phyloP scores from a whole-genome alignment of 2,797 vertebrate species.

The Fratercula arctica region DNA sequence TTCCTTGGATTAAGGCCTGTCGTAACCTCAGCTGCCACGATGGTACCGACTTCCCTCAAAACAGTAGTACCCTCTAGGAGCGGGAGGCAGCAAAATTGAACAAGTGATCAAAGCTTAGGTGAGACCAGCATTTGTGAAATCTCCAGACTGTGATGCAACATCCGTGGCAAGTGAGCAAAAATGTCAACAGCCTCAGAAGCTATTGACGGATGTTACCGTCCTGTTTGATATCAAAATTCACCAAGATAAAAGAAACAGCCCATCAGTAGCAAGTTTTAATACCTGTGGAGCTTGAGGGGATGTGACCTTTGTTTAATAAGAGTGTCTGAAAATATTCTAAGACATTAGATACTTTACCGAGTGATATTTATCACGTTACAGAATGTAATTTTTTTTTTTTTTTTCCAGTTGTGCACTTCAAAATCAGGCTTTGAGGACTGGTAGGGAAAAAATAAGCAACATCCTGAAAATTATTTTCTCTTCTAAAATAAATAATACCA shows the following conservation, averaged over 20 bases:
- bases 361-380: background rate
- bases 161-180: background rate
- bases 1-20: background rate
- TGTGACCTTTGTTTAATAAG: slow-evolving; percentile 23
- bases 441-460: background rate
- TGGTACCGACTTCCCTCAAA: background rate
- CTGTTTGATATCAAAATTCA: background rate
- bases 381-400: background rate
- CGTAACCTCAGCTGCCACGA: background rate
- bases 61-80: background rate
- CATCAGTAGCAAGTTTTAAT: background rate
- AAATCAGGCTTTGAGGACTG: background rate
- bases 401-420: background rate
- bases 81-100: background rate
- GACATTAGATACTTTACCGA: background rate
- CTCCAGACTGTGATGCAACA: background rate
- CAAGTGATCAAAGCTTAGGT: background rate
- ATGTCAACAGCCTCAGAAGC: background rate
- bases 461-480: background rate
- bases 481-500: background rate
- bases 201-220: background rate
- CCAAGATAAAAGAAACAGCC: background rate
- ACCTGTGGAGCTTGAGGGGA: background rate
- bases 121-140: background rate
- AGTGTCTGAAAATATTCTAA: background rate